Evolutionary conservation across 2,888 invertebrate species (phyloP), one percentile per base, ranked within the genome.

Genomic region (Cremastobaeus sp.): DNA sequence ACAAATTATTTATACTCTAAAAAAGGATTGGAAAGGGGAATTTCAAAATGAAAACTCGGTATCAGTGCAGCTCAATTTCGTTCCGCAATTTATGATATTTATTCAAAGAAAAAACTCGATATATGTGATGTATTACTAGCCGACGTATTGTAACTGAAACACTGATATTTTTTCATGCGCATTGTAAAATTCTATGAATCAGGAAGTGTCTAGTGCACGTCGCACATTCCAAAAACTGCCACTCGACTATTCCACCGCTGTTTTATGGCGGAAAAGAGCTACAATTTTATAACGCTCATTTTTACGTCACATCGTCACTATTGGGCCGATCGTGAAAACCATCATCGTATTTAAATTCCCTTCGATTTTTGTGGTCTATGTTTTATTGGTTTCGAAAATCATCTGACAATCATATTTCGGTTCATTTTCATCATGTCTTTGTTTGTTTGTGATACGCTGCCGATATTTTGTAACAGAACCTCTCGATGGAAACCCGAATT

Each of bases 181-280:
- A 30, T 59, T 72, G 72, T 54, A 52, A 65, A 72, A 72, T 65
- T 65, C 65, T 60, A 72, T 72, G 72, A 65, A 72, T 71, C 71
- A 52, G 48, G 39, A 59, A 65, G 57, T 64, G 59, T 64, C 55
- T 70, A 41, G 62, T 41, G n/a, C 48, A 50, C 50, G 39, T 64
- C 70, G 57, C 57, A 47, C 59, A 59, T 54, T 45, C 60, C 20
- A 37, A 52, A 55, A 64, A 50, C 64, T 64, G 43, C 71, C 57
- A 65, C 52, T 65, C 65, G 71, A 20, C 41, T 32, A 32, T 32
- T 14, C 8, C 21, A n/a, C 35, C 35, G 39, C 6, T 59, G 54
- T 15, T 71, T 65, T 65, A 65, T 71, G 39, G 30, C 54, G 11
- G 21, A 57, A 54, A 55, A 50, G 48, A 47, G 50, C 47, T 47